Percentiles rank a stretch among this genome's conserved stretches.
Conservation (phyloP, 2,797 vertebrate genomes). For the Pipistrellus kuhlii region DNA sequence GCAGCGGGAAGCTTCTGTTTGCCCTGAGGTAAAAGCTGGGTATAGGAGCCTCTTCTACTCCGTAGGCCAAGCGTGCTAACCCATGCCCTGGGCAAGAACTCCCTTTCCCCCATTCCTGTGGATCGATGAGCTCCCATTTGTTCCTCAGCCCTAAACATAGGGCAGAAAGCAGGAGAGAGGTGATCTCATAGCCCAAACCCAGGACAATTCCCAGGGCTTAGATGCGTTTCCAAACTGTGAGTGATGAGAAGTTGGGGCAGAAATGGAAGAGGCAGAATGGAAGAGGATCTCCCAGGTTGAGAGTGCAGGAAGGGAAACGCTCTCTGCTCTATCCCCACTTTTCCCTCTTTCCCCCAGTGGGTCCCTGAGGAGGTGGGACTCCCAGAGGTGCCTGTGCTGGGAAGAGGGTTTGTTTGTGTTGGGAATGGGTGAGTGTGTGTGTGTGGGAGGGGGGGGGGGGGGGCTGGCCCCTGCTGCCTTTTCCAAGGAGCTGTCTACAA, state of each 20-base stretch:
- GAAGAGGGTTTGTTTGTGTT: background rate
- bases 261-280: background rate
- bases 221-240: background rate
- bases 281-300: background rate
- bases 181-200: background rate
- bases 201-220: background rate
- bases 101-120: background rate
- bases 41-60: background rate
- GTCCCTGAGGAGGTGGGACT: background rate
- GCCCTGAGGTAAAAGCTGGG: background rate
- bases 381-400: background rate
- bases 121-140: background rate
- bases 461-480: background rate
- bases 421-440: background rate
- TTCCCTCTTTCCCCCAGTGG: background rate
- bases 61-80: background rate
- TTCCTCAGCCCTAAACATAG: background rate
- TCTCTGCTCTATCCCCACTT: background rate
- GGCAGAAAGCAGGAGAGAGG: conserved; percentile 2
- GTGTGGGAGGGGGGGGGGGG: too few relatives aligned
- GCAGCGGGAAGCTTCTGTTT: conserved; percentile 20
- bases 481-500: conserved; percentile 73
- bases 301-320: background rate
- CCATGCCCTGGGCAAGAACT: background rate
- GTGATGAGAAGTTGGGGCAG: background rate